Evolutionary conservation across 64 coral and sea anemone genomes (phyloP).

Genomic region (Porites lutea): DNA sequence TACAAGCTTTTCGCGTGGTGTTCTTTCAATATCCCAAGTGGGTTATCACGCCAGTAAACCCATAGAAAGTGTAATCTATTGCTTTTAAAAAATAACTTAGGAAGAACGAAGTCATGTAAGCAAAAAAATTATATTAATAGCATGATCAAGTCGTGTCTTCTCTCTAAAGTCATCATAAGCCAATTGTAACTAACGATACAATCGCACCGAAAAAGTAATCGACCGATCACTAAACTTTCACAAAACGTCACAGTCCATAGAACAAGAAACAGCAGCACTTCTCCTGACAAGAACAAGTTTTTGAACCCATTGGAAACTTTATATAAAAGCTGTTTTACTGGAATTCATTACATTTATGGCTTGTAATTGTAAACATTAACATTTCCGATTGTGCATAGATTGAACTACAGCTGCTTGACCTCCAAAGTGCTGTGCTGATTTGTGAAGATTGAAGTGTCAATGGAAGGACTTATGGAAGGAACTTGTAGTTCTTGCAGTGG

Average conservation of each 20-base stretch:
- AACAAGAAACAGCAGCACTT: conserved; percentile 7
- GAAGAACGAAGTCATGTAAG: background rate
- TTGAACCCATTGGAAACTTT: background rate
- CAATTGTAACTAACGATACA: background rate
- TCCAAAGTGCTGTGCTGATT: background rate
- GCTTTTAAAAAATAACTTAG: too few relatives aligned
- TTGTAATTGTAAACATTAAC: background rate
- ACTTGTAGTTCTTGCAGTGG: background rate
- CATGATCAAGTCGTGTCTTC: background rate
- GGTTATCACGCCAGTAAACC: too few relatives aligned
- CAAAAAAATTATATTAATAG: conserved; percentile 10
- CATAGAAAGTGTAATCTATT: too few relatives aligned
- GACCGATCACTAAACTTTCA: background rate
- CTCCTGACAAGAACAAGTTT: background rate
- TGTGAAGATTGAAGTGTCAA: background rate
- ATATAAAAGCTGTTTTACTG: background rate
- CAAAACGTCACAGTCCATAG: conserved; percentile 2
- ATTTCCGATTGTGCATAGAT: conserved; percentile 16
- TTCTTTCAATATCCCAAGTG: too few relatives aligned
- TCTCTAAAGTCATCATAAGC: too few relatives aligned
- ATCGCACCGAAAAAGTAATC: background rate
- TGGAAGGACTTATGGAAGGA: background rate
- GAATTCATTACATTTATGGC: background rate
- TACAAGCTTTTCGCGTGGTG: too few relatives aligned
- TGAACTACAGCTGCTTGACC: conserved; percentile 1